Percentiles rank a stretch among this genome's conserved stretches.
These are phyloP conservation scores for Paramacrobiotus metropolitanus DNA, from an alignment of 1,140 invertebrate species.

Conservation along the genomic window DNA sequence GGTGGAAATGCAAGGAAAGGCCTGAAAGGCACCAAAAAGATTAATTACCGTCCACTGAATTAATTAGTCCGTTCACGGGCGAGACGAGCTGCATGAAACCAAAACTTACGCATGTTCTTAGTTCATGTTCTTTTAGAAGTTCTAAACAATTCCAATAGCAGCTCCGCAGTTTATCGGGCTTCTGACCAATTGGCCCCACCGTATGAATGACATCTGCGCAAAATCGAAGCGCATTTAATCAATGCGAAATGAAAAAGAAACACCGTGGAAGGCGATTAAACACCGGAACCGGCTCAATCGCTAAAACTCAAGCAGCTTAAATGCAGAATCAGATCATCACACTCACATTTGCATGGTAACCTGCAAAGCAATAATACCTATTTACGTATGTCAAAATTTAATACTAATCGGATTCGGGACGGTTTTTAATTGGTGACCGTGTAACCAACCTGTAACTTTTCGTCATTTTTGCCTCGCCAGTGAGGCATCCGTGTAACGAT, in stretches of 20 bases:
- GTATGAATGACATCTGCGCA: slow-evolving; percentile 45
- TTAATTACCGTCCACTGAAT: too few species aligned
- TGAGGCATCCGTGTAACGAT: slow-evolving; percentile 40
- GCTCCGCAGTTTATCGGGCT: slow-evolving; percentile 33
- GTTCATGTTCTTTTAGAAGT: slow-evolving; percentile 16
- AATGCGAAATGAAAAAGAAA: slow-evolving; percentile 2
- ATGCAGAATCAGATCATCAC: slow-evolving; percentile 12
- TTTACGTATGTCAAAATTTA: not conserved
- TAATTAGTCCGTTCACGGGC: too few species aligned
- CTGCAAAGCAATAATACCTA: slow-evolving; percentile 9
- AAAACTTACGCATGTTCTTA: slow-evolving; percentile 17
- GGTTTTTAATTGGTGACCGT: not conserved
- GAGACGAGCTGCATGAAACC: too few species aligned
- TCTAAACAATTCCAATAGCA: slow-evolving; percentile 21
- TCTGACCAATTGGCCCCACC: slow-evolving; percentile 49
- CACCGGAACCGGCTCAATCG: too few species aligned
- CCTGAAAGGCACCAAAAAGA: slow-evolving; percentile 18
- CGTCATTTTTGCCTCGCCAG: slow-evolving; percentile 56
- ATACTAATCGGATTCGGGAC: too few species aligned
- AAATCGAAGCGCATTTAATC: too few species aligned
- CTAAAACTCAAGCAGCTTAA: slow-evolving; percentile 14
- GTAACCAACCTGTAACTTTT: not conserved
- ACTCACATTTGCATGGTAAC: slow-evolving; percentile 2
- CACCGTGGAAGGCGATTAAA: too few species aligned
- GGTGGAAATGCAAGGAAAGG: slow-evolving; percentile 61